Base-by-base conservation (phyloP, 1,140 invertebrate species). In the Gonioctena quinquepunctata region DNA sequence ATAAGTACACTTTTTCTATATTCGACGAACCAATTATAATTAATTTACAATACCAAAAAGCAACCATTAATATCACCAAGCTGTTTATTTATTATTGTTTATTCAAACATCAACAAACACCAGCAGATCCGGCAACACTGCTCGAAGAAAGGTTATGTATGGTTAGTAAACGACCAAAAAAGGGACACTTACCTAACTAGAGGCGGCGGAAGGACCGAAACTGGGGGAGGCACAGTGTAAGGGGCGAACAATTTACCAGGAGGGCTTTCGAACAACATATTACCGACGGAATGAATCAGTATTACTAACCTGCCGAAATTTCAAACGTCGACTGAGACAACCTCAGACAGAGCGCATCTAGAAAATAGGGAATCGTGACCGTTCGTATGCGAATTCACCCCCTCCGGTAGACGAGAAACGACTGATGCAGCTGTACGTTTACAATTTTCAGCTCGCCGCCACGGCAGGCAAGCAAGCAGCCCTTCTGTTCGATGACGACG, bases 181-280 rank as follows among this genome's bases (percentile, higher is more conserved):
- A 13, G 50, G 6, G 22, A 23, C 19, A 73, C 77, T 73, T 74
- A 76, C 77, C 75, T 56, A 42, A 75, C 67, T 21, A 72, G 42
- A 25, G 73, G 56, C 22, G 75, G 73, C 56, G 74, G 74, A 19
- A 79, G 42, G 23, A 79, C 70, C 56, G 77, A 50, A 28, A 79
- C 69, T 23, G 77, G 76, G 27, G 77, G 77, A 19, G 77, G 77
- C 28, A 79, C 73, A n/a, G 67, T 70, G 65, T 79, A 79, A 27
- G 77, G 69, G 16, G 71, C 56, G 61, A 76, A 73, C 54, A 77
- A 62, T 63, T 77, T 71, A 19, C 69, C 70, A 13, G 74, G 52
- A 13, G 72, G 52, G 63, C 72, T 77, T 54, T 79, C 77, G 66
- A 77, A 79, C 56, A 79, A 48, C 77, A 79, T 79, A 48, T 27